Evolutionary conservation across 2,113 vertebrate genomes (phyloP).

Genomic region (Microcebus lehilahytsara): DNA sequence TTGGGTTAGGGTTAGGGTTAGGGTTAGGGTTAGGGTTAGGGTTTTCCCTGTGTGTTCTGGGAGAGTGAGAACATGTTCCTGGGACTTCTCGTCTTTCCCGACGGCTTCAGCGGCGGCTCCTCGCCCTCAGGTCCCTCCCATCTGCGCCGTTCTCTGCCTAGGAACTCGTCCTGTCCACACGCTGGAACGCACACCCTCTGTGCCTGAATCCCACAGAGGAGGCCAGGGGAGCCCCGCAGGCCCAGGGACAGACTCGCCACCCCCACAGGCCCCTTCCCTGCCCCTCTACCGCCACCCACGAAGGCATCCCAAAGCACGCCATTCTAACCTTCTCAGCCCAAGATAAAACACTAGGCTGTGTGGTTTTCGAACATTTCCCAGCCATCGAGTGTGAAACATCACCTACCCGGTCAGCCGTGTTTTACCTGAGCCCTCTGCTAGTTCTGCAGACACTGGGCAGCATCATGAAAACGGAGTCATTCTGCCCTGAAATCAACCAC

Average conservation of each 20-base stretch:
- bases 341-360: neutral
- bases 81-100: neutral
- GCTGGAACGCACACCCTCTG: rapidly evolving
- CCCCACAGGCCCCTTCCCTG: neutral
- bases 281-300: neutral
- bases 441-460: neutral
- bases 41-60: neutral
- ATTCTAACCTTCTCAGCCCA: neutral
- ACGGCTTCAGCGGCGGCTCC: neutral
- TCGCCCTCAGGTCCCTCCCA: rapidly evolving
- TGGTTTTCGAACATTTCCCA: neutral
- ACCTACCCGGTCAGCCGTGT: rapidly evolving
- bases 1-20: no score
- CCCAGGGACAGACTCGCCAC: no score
- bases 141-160: rapidly evolving
- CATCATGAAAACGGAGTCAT: neutral
- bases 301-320: neutral
- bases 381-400: rapidly evolving
- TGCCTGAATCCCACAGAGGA: neutral
- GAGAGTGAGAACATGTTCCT: neutral
- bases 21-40: no score
- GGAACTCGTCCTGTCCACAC: rapidly evolving
- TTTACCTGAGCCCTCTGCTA: neutral
- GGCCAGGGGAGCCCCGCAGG: neutral
- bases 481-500: neutral